Base-by-base conservation (phyloP, 2,797 vertebrate genomes). In the Danio jaintianensis region DNA sequence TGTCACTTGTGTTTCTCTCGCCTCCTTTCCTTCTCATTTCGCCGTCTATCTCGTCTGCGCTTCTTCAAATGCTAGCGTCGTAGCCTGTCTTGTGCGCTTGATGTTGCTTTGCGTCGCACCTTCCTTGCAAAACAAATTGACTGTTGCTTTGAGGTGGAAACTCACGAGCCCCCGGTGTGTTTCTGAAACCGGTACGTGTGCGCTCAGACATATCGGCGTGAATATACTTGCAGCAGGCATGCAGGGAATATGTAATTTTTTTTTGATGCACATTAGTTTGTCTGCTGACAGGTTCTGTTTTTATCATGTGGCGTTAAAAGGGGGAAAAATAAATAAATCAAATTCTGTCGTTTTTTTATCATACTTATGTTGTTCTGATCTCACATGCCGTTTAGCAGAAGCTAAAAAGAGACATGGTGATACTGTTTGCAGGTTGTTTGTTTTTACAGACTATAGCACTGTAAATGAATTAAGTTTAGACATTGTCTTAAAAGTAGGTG, bases 1-100 rank as follows among this genome's bases (percentile, higher is more conserved):
- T 88, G 90, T 90, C 70, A 71, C 81, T 80, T 29, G 38, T 50
- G 78, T 89, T 84, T 85, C 81, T 86, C 86, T 88, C 53, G 48
- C 45, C 70, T 75, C 55, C 56, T 53, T 43, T 42, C 20, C 70
- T 29, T 70, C 53, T 29, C 56, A 53, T 64, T 55, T 67, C 16
- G 6, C 40, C 16, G 55, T 55, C 61, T 53, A 72, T 84, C 83
- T 85, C 61, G 11, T 50, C 83, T 86, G 64, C 47, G 43, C 70
- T 72, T 81, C 79, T 76, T 86, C 67, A 73, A 85, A 74, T 63
- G 67, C 38, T 13, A 70, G 75, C 75, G 43, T 22, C 7, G 48
- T 64, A 80, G 77, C 22, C 66, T 66, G 72, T 64, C 62, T 29
- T 58, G 20, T 36, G 58, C 11, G 18, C 79, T 85, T 75, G 86